Evolutionary conservation across 2,113 vertebrate species (phyloP).

Genomic region (Zingel zingel): DNA sequence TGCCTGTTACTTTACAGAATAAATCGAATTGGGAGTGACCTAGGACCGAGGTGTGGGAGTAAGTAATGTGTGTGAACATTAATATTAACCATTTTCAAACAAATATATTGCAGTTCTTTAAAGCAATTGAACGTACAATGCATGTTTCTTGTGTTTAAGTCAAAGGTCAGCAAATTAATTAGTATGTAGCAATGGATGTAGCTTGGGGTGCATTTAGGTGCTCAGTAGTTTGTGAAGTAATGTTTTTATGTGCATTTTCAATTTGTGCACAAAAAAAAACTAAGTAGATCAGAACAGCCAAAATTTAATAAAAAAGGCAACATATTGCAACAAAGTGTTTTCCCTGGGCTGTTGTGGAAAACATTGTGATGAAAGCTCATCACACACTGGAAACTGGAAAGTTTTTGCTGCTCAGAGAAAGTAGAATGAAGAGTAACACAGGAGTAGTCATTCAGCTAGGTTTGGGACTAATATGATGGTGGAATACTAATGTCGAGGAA

Average conservation of each 20-base stretch:
- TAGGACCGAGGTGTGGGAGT: background rate
- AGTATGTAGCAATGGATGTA: background rate
- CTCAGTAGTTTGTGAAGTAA: no score
- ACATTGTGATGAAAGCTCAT: no score
- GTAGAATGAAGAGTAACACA: no score
- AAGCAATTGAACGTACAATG: background rate
- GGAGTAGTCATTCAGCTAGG: no score
- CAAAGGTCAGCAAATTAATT: background rate
- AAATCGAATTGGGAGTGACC: background rate
- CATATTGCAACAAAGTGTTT: background rate
- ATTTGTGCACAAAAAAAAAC: background rate
- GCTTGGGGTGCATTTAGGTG: background rate
- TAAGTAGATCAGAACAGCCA: background rate
- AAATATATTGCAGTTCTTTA: background rate
- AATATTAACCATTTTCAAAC: background rate
- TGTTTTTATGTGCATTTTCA: background rate
- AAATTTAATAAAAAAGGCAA: background rate
- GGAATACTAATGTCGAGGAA: background rate
- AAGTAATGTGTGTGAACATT: background rate
- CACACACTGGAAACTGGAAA: no score
- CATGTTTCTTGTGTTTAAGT: background rate
- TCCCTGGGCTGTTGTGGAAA: no score
- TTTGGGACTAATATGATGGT: no score
- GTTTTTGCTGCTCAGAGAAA: no score
- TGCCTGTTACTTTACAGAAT: conserved; percentile 13